A percentile compares a stretch with the other conserved stretches of the same genome.
These are phyloP conservation scores for Otolemur garnettii DNA, from an alignment of 2,113 vertebrate species.

Conservation along the genomic window DNA sequence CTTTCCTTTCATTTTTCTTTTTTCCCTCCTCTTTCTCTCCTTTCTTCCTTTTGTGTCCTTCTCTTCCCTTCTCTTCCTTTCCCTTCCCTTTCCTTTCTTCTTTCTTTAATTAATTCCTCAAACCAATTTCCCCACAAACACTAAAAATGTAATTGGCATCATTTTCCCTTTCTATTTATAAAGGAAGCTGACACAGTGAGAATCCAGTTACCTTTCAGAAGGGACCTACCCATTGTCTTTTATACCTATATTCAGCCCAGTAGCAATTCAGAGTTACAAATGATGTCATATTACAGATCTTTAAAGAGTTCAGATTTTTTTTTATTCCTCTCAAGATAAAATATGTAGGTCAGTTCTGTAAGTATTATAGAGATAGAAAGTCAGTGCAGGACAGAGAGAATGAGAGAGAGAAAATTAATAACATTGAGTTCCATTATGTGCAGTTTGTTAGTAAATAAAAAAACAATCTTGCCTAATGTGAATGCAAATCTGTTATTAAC, in stretches of 20 bases:
- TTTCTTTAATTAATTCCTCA: slow-evolving; percentile 15
- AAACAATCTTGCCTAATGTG: slow-evolving; percentile 58
- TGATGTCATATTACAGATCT: neutral
- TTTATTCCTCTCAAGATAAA: neutral
- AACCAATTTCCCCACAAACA: neutral
- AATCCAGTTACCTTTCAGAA: neutral
- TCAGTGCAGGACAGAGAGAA: neutral
- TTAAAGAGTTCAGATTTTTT: slow-evolving; percentile 38
- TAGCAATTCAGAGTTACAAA: slow-evolving; percentile 12
- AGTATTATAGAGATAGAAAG: neutral
- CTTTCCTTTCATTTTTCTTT: accelerated
- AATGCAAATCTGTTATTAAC: slow-evolving; percentile 64
- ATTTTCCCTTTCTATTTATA: slow-evolving; percentile 43
- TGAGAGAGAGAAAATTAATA: slow-evolving; percentile 34
- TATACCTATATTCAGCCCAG: neutral
- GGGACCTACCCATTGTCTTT: neutral
- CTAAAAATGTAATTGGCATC: slow-evolving; percentile 35
- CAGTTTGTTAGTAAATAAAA: slow-evolving; percentile 70
- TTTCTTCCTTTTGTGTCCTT: no score
- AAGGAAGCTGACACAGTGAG: slow-evolving; percentile 6
- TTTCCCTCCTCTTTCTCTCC: no score
- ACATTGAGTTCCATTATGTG: neutral
- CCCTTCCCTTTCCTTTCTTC: neutral
- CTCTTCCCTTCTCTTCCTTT: neutral
- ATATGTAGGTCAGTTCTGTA: slow-evolving; percentile 35